Evolutionary conservation across 1,140 invertebrate genomes (phyloP), one percentile per base, ranked within the genome.

Genomic region (Drosophila dunni): DNA sequence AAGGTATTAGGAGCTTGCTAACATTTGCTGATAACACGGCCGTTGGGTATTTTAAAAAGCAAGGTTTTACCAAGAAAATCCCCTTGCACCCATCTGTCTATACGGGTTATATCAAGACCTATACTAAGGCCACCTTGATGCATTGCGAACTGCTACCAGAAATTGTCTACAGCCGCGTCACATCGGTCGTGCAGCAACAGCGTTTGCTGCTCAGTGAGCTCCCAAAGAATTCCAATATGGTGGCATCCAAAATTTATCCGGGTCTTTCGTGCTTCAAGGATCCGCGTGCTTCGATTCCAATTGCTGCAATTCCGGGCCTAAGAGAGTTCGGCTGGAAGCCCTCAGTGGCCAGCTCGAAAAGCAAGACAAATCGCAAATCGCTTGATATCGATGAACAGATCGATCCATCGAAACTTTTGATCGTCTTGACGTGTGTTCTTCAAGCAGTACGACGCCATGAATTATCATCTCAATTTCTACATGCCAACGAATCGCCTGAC

Each of bases 21-120:
- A 99, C 98, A 0, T 99, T 97, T 93, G 98, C 98, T 20, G 98
- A 99, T 93, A 96, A 98, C 89, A 98, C 96, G 93, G 98, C 98
- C 7, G 98, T 98, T 53, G 98, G 97, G 3, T 99, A 99, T 92
- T 99, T 99, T 92, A 98, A 98, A 92, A 99, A 99, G 90, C 98
- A 99, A 94, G 98, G 98, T 0, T 99, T 99, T 92, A 98, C 97
- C 51, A 97, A 97, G 86, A 97, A 98, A 62, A 99, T 99, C 11
- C 97, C 97, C 92, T 92, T 99, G 20, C 94, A 95, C 0, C 94
- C 94, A 13, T 91, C 93, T 0, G 92, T 93, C 86, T 94, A 93
- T 91, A 48, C 70, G 13, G 71, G 98, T 3, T 99, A 97, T 90
- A 99, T 99, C 34, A 99, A 99, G 92, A 98, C 99, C 91, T 99